Base-by-base conservation (phyloP, 2,888 invertebrate genomes). In the Tineola bisselliella region DNA sequence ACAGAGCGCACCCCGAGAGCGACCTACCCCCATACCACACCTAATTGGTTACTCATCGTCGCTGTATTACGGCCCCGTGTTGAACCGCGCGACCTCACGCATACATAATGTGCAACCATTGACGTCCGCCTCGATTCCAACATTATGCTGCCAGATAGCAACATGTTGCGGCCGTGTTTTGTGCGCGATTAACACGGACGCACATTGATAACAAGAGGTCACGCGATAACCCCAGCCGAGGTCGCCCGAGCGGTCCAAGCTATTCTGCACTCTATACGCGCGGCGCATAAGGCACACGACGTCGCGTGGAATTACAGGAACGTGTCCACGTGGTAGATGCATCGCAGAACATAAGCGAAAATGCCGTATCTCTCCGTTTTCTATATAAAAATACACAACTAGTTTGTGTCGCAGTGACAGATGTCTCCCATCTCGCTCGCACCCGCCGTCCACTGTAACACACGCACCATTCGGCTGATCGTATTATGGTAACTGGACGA, bases 21-120 rank as follows among this genome's bases (percentile, higher is more conserved):
- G 62, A 61, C 60, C 52, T 33, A 58, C 61, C 44, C 30, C 15
- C 62, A 15, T n/a, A 38, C 38, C 38, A 38, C 38, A 38, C 38
- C 38, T 38, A 38, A 38, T 38, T 38, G 38, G 38, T 38, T 38
- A 38, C 38, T 38, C 38, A 38, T 38, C 3, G 10, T 25, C 25
- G 6, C 6, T 25, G 25, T n/a, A n/a, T 25, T 25, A 25, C 25
- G 25, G 25, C 25, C 25, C 25, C 25, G 25, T 25, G 4, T 25
- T 25, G 3, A 38, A 38, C 38, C 38, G 25, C 38, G 38, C 38
- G 38, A 38, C 38, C 38, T 38, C 38, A 38, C 38, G 11, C 10
- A 38, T n/a, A 38, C 38, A 38, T 38, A 12, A 38, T 38, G 38
- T 25, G 25, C 25, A 25, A 25, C 25, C 6, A 25, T 25, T 25